Conservation (phyloP, 1,140 invertebrate species). For the Probaryconus sp. region DNA sequence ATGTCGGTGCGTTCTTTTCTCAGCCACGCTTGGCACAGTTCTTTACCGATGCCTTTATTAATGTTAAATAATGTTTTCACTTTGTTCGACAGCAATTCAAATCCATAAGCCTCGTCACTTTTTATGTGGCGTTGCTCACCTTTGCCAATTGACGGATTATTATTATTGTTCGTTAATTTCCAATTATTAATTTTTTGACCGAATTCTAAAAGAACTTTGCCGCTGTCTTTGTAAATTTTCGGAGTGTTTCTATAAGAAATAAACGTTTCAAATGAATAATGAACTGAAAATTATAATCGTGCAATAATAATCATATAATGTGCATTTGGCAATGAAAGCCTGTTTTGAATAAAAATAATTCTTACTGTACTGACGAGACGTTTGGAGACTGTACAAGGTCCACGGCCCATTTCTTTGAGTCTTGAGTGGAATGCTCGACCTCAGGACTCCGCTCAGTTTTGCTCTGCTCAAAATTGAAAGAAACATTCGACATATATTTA, state of each 20-base stretch:
- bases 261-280: constrained; percentile 21
- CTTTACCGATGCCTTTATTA: constrained; percentile 74
- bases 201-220: constrained; percentile 62
- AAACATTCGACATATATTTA: neutral
- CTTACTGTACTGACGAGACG: constrained; percentile 7
- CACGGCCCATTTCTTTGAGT: constrained; percentile 1
- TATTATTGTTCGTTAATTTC: constrained; percentile 54
- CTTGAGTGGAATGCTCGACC: neutral
- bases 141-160: constrained; percentile 44
- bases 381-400: constrained; percentile 8
- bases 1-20: constrained; percentile 43
- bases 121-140: constrained; percentile 63
- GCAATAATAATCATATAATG: no score
- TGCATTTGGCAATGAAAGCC: neutral
- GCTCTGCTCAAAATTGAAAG: constrained; percentile 26
- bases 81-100: constrained; percentile 78
- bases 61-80: constrained; percentile 72
- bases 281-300: no score
- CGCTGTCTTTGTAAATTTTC: constrained; percentile 55
- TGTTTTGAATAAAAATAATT: neutral
- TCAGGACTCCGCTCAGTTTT: constrained; percentile 20
- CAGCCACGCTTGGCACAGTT: constrained; percentile 60
- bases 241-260: constrained; percentile 59
- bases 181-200: constrained; percentile 62
- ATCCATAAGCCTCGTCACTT: constrained; percentile 76